A percentile compares a stretch with the other conserved stretches of the same genome.
Conservation (phyloP, 2,888 invertebrate species). For the Galerucella pusilla region DNA sequence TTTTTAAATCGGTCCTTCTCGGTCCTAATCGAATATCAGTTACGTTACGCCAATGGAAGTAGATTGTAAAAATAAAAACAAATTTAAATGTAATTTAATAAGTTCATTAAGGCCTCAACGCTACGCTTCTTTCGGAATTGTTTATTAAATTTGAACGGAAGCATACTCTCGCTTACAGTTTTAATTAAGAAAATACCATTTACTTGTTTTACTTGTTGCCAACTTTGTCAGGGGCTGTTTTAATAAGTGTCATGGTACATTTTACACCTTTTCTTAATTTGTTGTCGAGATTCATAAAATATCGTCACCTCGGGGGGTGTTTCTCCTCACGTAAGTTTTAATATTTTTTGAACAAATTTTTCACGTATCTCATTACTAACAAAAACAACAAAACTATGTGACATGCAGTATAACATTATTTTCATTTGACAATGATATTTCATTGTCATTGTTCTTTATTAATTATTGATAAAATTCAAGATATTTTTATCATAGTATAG, state of each 20-base stretch:
- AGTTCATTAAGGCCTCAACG: conserved; percentile 32
- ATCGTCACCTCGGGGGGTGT: conserved; percentile 10
- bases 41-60: background rate
- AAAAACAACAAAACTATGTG: too few species aligned
- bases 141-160: conserved; percentile 35
- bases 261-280: conserved; percentile 36
- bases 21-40: too few species aligned
- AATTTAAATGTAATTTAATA: conserved; percentile 43
- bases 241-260: conserved; percentile 33
- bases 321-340: conserved; percentile 17
- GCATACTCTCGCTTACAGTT: conserved; percentile 27
- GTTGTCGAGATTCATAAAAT: conserved; percentile 30
- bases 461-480: too few species aligned
- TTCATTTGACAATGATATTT: too few species aligned
- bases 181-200: conserved; percentile 38
- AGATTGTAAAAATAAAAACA: conserved; percentile 36
- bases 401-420: too few species aligned
- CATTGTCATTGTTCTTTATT: too few species aligned
- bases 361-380: too few species aligned
- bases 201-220: conserved; percentile 38
- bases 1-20: too few species aligned
- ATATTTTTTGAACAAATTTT: too few species aligned
- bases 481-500: too few species aligned
- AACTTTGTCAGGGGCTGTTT: conserved; percentile 20
- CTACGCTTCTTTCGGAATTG: conserved; percentile 28